These are phyloP conservation scores for Planiliza haematocheilus DNA, from an alignment of 2,113 vertebrate species.

Conservation along the genomic window DNA sequence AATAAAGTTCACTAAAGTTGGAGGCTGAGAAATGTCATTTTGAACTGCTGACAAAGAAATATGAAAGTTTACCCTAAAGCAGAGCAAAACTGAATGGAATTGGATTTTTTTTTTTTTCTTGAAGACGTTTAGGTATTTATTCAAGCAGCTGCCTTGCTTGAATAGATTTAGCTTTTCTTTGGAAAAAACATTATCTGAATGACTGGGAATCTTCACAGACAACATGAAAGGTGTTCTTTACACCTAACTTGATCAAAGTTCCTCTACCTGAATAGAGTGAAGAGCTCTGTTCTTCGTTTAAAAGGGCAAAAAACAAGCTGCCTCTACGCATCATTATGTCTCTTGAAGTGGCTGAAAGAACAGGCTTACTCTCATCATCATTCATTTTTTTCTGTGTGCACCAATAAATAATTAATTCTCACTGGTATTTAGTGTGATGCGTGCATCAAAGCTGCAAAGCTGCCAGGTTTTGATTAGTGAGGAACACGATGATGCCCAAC, in stretches of 20 bases:
- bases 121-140: no score
- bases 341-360: constrained; percentile 16
- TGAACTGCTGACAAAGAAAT: no score
- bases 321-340: not conserved
- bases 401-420: constrained; percentile 6
- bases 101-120: not conserved
- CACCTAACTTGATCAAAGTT: not conserved
- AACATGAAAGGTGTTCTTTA: not conserved
- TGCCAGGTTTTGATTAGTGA: constrained; percentile 9
- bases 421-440: constrained; percentile 24
- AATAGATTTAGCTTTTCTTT: no score
- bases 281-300: constrained; percentile 4
- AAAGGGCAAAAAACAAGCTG: constrained; percentile 7
- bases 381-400: constrained; percentile 8
- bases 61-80: not conserved
- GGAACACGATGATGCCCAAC: constrained; percentile 18
- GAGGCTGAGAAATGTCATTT: no score
- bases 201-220: no score
- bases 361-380: not conserved
- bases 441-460: constrained; percentile 22
- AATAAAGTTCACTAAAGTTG: not conserved
- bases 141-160: not conserved
- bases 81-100: not conserved
- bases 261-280: constrained; percentile 8
- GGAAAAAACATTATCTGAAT: no score